A percentile compares a stretch with the other conserved stretches of the same genome.
phyloP scores from a whole-genome alignment of 1,140 invertebrate genomes.

The Philaenus spumarius region DNA sequence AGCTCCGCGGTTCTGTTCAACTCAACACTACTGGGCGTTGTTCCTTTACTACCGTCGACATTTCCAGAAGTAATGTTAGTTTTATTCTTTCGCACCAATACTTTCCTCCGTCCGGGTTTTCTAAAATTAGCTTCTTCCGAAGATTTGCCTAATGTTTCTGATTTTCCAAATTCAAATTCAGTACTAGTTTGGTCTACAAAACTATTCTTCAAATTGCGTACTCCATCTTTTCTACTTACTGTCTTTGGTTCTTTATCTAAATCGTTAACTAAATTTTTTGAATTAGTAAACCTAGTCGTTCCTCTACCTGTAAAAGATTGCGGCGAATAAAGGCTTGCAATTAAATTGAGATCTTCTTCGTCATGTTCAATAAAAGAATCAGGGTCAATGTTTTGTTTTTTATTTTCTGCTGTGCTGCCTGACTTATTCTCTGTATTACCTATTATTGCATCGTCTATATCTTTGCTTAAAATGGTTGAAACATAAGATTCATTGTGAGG shows the following conservation, averaged over 20 bases:
- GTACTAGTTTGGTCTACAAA: too few relatives aligned
- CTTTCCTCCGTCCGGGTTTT: background rate
- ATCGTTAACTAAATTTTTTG: background rate
- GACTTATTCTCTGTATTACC: too few relatives aligned
- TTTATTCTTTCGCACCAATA: conserved; percentile 11
- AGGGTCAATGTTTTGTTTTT: background rate
- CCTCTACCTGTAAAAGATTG: conserved; percentile 9
- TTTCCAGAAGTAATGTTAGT: background rate
- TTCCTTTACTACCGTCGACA: background rate
- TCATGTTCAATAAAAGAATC: conserved; percentile 5
- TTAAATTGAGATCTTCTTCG: conserved; percentile 7
- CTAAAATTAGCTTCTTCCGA: background rate
- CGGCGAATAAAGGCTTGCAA: background rate
- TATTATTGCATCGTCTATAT: too few relatives aligned
- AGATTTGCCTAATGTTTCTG: background rate
- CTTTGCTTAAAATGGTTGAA: too few relatives aligned
- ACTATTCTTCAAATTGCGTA: too few relatives aligned
- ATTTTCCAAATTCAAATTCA: too few relatives aligned
- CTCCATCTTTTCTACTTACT: too few relatives aligned
- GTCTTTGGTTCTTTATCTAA: too few relatives aligned
- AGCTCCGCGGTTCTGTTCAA: too few relatives aligned
- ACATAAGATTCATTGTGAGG: too few relatives aligned
- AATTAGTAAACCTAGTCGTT: background rate
- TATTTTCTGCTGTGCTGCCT: background rate
- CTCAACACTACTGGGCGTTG: too few relatives aligned